Base-by-base conservation (phyloP, 2,797 vertebrate species). In the Alauda arvensis region DNA sequence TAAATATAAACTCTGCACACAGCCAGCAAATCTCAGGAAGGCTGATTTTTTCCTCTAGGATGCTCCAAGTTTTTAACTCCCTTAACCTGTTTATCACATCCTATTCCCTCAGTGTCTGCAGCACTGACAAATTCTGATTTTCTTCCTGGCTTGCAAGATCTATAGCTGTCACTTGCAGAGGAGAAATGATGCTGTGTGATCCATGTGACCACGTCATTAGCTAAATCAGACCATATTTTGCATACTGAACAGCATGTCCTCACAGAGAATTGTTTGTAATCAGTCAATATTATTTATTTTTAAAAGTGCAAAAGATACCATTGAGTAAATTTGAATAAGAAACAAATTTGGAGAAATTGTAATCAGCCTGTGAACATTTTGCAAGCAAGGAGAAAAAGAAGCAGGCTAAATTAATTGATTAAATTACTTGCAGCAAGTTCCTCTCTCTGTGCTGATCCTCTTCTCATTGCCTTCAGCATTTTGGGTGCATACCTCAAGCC, bases 281-380 rank as follows among this genome's bases (percentile, higher is more conserved):
- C 77, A 89, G 87, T 87, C 87, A 87, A 83, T 87, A 87, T 85
- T 92, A 87, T 81, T 93, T 93, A 79, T 89, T 88, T 92, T 93
- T 83, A 53, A 93, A 91, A 85, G 13, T 80, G 70, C 14, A 77
- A 72, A 91, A 85, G 49, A 89, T 53, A 61, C 43, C 53, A 85
- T 51, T 83, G 70, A 81, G 83, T 68, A 81, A 85, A 90, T 92
- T 68, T 93, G 85, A 95, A 89, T 91, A 90, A 87, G 69, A 92
- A 93, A 87, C 81, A 91, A 52, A 92, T 85, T 74, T 87, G 55
- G 26, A 89, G 88, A 89, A 91, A 82, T 52, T 65, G 53, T 82
- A 93, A 90, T 91, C 90, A 92, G 70, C 46, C 37, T 70, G 21
- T 62, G 83, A 93, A 71, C 15, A 61, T 87, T 89, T 87, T 86